Percentiles rank a stretch among this genome's conserved stretches.
Evolutionary conservation across 2,888 invertebrate genomes (phyloP).

Genomic region (Keiferia lycopersicella): DNA sequence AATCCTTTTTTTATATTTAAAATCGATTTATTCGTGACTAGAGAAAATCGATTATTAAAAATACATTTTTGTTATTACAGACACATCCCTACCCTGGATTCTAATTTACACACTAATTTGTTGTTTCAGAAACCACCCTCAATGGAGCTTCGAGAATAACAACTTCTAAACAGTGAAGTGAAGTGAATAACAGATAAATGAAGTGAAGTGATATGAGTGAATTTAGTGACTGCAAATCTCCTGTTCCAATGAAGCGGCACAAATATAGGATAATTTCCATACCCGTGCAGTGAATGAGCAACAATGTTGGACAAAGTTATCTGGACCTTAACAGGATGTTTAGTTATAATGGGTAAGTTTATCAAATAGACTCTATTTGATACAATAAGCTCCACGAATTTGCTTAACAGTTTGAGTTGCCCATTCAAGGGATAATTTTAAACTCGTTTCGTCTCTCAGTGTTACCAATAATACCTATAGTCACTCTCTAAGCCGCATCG

Average conservation of each 20-base stretch:
- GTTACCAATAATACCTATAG: too few species aligned
- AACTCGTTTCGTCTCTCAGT: too few species aligned
- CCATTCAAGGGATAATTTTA: too few species aligned
- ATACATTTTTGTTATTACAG: too few species aligned
- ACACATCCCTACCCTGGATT: too few species aligned
- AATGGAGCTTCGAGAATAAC: not conserved
- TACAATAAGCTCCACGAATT: too few species aligned
- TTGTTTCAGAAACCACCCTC: constrained; percentile 45
- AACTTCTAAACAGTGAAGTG: constrained; percentile 30
- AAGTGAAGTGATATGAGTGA: constrained; percentile 33
- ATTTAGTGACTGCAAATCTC: constrained; percentile 52
- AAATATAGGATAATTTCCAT: constrained; percentile 45
- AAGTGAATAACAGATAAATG: constrained; percentile 33
- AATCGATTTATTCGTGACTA: too few species aligned
- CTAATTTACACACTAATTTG: not conserved
- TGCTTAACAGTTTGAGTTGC: too few species aligned
- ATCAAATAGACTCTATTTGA: too few species aligned
- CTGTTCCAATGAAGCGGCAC: constrained; percentile 71
- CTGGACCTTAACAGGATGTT: constrained; percentile 58
- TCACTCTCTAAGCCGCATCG: too few species aligned
- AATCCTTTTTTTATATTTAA: too few species aligned
- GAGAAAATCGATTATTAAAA: too few species aligned
- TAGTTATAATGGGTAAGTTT: constrained; percentile 51
- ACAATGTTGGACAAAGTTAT: constrained; percentile 50
- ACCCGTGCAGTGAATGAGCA: constrained; percentile 52